Base-by-base conservation (phyloP, 2,797 vertebrate genomes). In the Lepus townsendii region DNA sequence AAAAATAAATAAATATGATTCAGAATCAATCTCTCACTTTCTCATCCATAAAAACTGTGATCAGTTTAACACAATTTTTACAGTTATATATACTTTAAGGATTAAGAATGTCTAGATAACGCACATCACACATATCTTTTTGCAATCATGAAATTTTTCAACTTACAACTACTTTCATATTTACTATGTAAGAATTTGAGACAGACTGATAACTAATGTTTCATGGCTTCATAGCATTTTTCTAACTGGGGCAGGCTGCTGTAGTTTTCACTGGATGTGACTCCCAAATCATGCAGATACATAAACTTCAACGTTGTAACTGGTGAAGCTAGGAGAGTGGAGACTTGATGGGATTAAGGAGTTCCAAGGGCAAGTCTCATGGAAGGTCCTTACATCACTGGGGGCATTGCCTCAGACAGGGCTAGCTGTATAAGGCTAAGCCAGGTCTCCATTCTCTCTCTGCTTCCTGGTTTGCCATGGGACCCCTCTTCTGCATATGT, bases 41-140 rank as follows among this genome's bases (percentile, higher is more conserved):
- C 30, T 62, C 4, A 13, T 89, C 26, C 54, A 9, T 80, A 35
- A 42, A 72, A 82, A 60, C 27, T 52, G 66, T 20, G 2, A 72
- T 57, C 12, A 63, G 4, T 68, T 88, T 85, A 24, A 3, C 60
- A 54, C 7, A 89, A 19, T 60, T 93, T 90, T 90, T n/a, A 69
- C 83, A 95, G 63, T 62, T 71, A 60, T 2, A 82, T 47, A 72
- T 62, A 38, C 14, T 57, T 83, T 30, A 85, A 94, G 38, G 52
- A 17, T 14, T 88, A 89, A 35, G n/a, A 73, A 82, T 7, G 88
- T 7, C n/a, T 24, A 22, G 65, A 60, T 38, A 87, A 42, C 27
- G 91, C 26, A 54, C 54, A 54, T 54, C 54, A 3, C 42, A 72
- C 5, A n/a, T 82, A 27, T 82, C 22, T 85, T 86, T 94, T 87